phyloP scores from a whole-genome alignment of 2,797 vertebrate genomes.

The Enteromius paludinosus region DNA sequence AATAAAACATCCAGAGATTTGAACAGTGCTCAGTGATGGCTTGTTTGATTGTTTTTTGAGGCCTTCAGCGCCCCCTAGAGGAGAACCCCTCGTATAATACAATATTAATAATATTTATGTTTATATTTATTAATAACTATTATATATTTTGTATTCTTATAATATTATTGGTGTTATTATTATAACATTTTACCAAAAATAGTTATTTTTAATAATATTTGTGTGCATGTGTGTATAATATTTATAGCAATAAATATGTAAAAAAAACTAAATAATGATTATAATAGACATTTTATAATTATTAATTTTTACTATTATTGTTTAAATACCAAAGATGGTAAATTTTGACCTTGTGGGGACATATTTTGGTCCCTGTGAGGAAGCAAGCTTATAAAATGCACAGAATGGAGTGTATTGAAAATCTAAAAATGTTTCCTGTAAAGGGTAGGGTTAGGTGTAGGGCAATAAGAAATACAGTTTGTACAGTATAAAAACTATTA shows the following conservation, averaged over 20 bases:
- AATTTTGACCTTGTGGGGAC: too few species aligned
- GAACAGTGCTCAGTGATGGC: too few species aligned
- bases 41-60: conserved; percentile 1
- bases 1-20: background rate
- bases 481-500: too few species aligned
- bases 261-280: background rate
- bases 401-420: too few species aligned
- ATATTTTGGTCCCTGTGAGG: too few species aligned
- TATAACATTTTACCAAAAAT: background rate
- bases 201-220: background rate
- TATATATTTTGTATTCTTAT: background rate
- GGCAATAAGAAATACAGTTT: too few species aligned
- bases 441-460: too few species aligned
- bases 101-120: background rate
- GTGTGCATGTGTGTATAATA: background rate
- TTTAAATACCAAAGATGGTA: too few species aligned
- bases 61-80: background rate
- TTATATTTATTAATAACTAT: background rate
- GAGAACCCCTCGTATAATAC: background rate
- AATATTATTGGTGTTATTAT: background rate
- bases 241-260: background rate
- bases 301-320: background rate
- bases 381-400: too few species aligned
- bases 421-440: too few species aligned
- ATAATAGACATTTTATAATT: background rate